These are phyloP conservation scores for Cynaeus angustus DNA, from an alignment of 2,888 invertebrate species.

Conservation along the genomic window DNA sequence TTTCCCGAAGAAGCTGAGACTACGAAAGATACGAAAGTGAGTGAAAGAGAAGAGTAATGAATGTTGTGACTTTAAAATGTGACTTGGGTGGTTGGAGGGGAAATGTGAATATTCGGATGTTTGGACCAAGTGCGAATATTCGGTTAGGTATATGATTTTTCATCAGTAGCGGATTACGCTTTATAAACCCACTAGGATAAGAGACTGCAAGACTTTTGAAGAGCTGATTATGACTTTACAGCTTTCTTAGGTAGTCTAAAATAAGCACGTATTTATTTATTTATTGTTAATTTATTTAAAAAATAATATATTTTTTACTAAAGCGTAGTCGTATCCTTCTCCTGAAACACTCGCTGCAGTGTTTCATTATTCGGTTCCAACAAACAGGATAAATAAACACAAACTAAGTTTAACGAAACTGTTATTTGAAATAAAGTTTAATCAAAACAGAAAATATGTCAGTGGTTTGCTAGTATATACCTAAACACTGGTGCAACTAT, in stretches of 20 bases:
- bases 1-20: constrained; percentile 61
- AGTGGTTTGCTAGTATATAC: no score
- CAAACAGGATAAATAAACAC: no score
- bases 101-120: constrained; percentile 25
- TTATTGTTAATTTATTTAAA: constrained; percentile 42
- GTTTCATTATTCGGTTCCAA: no score
- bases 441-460: no score
- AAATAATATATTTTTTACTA: constrained; percentile 32
- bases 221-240: not conserved
- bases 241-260: constrained; percentile 9
- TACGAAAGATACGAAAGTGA: constrained; percentile 52
- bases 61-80: constrained; percentile 1
- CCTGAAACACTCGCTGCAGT: no score
- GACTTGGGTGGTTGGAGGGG: constrained; percentile 45
- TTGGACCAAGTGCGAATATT: constrained; percentile 11
- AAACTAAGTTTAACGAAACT: no score
- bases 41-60: constrained; percentile 57
- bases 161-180: not conserved
- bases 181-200: constrained; percentile 26
- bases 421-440: no score
- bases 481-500: no score
- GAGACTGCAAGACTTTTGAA: constrained; percentile 37
- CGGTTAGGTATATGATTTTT: constrained; percentile 4
- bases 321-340: no score
- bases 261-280: constrained; percentile 37